phyloP scores from a whole-genome alignment of 2,797 vertebrate genomes.

The Acanthornis magna region DNA sequence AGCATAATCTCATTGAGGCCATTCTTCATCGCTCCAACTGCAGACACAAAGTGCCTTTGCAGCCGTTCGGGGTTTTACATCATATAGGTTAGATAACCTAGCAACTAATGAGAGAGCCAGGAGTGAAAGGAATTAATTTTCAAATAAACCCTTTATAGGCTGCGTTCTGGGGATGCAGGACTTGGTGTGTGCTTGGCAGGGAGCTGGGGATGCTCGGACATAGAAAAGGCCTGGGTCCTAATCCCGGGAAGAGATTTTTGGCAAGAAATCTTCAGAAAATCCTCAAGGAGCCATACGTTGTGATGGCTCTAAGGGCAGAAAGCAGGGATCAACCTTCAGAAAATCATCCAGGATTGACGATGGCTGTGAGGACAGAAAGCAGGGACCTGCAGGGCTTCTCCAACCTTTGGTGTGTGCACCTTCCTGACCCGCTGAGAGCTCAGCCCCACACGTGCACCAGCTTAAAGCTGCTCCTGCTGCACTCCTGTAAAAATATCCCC shows the following conservation, averaged over 20 bases:
- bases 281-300: background rate
- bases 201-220: background rate
- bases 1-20: slow-evolving; percentile 66
- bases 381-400: background rate
- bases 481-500: background rate
- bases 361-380: background rate
- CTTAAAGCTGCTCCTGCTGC: background rate
- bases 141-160: background rate
- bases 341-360: too few species aligned
- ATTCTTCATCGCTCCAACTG: slow-evolving; percentile 61
- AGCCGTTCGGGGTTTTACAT: slow-evolving; percentile 44
- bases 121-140: slow-evolving; percentile 43
- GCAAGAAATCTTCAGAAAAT: background rate
- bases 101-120: slow-evolving; percentile 50
- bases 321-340: too few species aligned
- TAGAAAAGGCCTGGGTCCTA: background rate
- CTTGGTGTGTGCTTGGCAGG: background rate
- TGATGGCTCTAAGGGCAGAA: background rate
- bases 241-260: background rate
- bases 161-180: background rate
- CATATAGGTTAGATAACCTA: slow-evolving; percentile 45
- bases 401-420: background rate
- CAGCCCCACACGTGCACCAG: background rate
- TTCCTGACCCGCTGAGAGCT: fast-evolving
- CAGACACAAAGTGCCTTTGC: slow-evolving; percentile 64